A percentile compares a stretch with the other conserved stretches of the same genome.
These are phyloP conservation scores for Bubo blakistoni DNA, from an alignment of 2,113 vertebrate species.

Conservation along the genomic window DNA sequence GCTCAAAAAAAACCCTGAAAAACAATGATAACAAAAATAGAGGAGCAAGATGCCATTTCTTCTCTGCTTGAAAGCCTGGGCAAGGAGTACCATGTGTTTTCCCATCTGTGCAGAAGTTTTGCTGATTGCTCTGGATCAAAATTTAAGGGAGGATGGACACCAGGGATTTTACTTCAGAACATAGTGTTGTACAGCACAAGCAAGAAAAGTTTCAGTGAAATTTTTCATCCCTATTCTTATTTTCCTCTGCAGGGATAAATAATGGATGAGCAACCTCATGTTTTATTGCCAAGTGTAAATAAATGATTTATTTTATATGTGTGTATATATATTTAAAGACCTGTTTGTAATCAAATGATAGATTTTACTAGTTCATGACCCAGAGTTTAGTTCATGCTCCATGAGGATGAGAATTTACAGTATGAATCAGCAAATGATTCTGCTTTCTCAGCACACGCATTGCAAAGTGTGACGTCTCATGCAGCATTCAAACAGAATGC, in stretches of 20 bases:
- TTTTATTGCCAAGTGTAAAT: conserved; percentile 54
- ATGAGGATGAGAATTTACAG: not conserved
- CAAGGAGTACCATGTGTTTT: not conserved
- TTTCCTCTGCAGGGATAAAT: conserved; percentile 38
- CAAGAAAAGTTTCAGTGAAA: not conserved
- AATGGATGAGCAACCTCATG: conserved; percentile 40
- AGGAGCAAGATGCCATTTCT: not conserved
- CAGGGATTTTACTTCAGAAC: not conserved
- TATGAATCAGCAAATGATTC: not conserved
- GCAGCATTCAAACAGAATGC: not conserved
- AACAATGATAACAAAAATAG: not conserved
- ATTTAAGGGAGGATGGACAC: not conserved
- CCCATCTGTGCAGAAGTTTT: conserved; percentile 20
- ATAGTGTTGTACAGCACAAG: not conserved
- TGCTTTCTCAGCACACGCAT: not conserved
- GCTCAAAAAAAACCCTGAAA: not conserved
- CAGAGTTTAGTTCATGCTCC: not conserved
- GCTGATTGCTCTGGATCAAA: not conserved
- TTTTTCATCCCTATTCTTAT: not conserved
- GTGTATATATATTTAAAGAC: not conserved
- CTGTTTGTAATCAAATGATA: conserved; percentile 37
- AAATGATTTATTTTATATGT: conserved; percentile 21
- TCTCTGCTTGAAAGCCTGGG: not conserved
- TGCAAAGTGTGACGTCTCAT: not conserved
- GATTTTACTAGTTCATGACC: conserved; percentile 5